Evolutionary conservation across 2,888 invertebrate genomes (phyloP), one percentile per base, ranked within the genome.

Genomic region (Pristionchus fissidentatus): DNA sequence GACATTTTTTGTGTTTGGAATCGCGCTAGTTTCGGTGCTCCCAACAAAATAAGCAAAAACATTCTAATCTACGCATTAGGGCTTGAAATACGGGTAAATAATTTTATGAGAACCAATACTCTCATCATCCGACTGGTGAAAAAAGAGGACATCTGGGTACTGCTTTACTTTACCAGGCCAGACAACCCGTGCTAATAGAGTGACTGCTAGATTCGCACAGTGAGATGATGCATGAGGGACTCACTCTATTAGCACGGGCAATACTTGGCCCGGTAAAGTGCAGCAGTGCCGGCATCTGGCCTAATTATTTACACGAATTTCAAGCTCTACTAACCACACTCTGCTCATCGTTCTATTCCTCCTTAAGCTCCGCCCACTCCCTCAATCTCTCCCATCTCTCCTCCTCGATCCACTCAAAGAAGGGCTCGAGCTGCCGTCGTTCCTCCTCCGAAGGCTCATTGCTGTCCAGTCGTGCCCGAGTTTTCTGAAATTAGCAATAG

Each of bases 341-440:
- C n/a, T 49, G 19, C 19, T 49, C 13, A 49, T 49, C 19, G 19
- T 15, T 49, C 49, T 35, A 75, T 46, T 49, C 43, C 43, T 22
- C n/a, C 43, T 41, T 38, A 13, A 75, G 75, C 55, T 78, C 80
- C 41, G 43, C 43, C 80, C 80, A 80, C 32, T 80, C 57, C 26
- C 13, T 38, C 43, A 80, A 38, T 26, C 41, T 19, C 7, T 32
- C 43, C 32, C 35, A 43, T 29, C 43, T 80, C 43, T 80, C 29
- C 4, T 80, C 35, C 29, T 60, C 60, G 7, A 43, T 32, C 57
- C 57, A 80, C 29, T 80, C 49, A 19, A 80, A 46, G 60, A 80
- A 80, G 3, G 80, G 80, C 26, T n/a, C 10, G 43, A 80, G n/a
- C 10, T 57, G 29, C 32, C 3, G 38, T 35, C 26, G 3, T 19